A percentile compares a stretch with the other conserved stretches of the same genome.
Evolutionary conservation across 2,797 vertebrate genomes (phyloP).

Genomic region (Manis crassicaudata): DNA sequence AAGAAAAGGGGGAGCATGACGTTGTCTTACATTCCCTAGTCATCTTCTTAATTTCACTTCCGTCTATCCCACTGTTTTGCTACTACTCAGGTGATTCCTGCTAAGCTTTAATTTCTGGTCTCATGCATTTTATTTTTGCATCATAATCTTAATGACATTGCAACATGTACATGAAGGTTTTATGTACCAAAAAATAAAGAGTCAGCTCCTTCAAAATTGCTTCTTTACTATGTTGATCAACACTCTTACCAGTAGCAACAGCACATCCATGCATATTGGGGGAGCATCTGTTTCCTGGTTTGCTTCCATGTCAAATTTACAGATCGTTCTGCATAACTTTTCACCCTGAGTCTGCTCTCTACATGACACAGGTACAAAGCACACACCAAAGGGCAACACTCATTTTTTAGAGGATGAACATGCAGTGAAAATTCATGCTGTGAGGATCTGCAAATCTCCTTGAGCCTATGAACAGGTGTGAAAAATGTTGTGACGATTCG

Average conservation of each 20-base stretch:
- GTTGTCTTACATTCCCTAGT: not conserved
- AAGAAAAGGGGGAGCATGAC: not conserved
- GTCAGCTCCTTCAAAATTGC: conserved; percentile 65
- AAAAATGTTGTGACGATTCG: conserved; percentile 79
- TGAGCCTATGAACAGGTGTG: conserved; percentile 82
- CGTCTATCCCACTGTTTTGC: not conserved
- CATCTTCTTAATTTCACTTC: not conserved
- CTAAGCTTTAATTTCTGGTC: conserved; percentile 48
- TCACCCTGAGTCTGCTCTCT: conserved; percentile 84
- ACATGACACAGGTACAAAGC: conserved; percentile 84
- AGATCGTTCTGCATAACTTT: conserved; percentile 89
- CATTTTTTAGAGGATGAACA: conserved; percentile 82
- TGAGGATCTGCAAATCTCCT: conserved; percentile 82
- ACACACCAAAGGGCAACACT: conserved; percentile 77
- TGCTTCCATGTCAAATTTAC: conserved; percentile 86
- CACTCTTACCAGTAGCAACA: conserved; percentile 80
- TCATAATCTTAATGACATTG: conserved; percentile 60
- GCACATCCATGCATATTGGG: conserved; percentile 79
- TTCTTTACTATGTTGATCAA: conserved; percentile 74
- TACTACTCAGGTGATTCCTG: conserved; percentile 46
- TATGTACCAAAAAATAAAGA: conserved; percentile 60
- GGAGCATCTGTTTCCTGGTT: conserved; percentile 84
- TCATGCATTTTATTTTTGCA: conserved; percentile 62
- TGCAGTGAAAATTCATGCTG: conserved; percentile 85
- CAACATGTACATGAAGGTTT: conserved; percentile 42